A percentile compares a stretch with the other conserved stretches of the same genome.
Conservation (phyloP, 2,113 vertebrate species). For the Arothron firmamentum region DNA sequence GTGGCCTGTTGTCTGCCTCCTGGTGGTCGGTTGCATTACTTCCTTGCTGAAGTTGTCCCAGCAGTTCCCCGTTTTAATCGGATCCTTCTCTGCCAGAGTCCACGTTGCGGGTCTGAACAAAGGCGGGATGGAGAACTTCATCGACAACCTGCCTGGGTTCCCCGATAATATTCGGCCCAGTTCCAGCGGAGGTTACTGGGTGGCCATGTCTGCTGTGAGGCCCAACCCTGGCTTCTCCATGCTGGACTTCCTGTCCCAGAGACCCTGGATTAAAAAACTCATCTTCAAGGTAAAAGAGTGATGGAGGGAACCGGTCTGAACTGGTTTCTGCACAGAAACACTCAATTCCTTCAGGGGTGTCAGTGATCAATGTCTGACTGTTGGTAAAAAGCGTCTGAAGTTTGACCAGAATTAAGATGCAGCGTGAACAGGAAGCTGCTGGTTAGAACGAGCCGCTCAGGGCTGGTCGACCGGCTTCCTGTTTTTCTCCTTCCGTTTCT, state of each 20-base stretch:
- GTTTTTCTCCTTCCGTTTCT: no score
- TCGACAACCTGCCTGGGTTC: constrained; percentile 94
- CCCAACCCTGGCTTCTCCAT: constrained; percentile 92
- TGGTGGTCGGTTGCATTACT: no score
- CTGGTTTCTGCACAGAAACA: background rate
- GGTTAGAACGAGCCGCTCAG: no score
- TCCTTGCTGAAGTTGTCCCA: no score
- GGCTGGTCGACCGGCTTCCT: background rate
- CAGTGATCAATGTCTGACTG: background rate
- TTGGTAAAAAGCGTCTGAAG: no score
- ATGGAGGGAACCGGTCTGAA: background rate
- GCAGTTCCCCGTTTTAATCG: no score
- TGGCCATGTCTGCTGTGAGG: constrained; percentile 83
- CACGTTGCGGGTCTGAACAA: constrained; percentile 94
- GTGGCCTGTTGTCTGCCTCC: no score
- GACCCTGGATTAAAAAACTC: constrained; percentile 89
- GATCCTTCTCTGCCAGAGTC: constrained; percentile 71
- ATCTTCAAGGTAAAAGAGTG: constrained; percentile 83
- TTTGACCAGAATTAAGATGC: no score
- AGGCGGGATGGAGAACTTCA: constrained; percentile 92
- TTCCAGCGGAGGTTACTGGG: constrained; percentile 93
- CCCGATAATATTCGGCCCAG: constrained; percentile 93
- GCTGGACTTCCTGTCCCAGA: constrained; percentile 92
- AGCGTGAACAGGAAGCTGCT: no score
- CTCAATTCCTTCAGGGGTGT: background rate